Percentiles rank a stretch among this genome's conserved stretches.
phyloP scores from a whole-genome alignment of 2,888 invertebrate genomes.

The Drosophila cyrtoloma region DNA sequence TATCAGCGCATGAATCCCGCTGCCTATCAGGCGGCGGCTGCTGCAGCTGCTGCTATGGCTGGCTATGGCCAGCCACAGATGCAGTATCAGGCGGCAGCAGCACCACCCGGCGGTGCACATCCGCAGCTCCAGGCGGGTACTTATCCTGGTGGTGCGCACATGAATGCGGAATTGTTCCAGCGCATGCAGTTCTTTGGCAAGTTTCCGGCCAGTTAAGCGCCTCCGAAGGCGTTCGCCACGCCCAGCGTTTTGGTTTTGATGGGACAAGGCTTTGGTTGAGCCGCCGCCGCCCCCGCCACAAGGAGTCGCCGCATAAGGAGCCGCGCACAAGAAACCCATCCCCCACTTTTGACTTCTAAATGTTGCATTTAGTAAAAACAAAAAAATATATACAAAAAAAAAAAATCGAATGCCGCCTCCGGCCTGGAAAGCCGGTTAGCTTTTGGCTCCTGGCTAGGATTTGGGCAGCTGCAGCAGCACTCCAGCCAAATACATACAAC shows the following conservation, averaged over 20 bases:
- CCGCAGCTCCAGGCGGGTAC: slow-evolving; percentile 63
- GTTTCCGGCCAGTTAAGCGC: slow-evolving; percentile 79
- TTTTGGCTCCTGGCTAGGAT: slow-evolving; percentile 20
- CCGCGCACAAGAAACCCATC: slow-evolving; percentile 25
- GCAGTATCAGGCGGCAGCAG: slow-evolving; percentile 56
- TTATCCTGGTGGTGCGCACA: slow-evolving; percentile 61
- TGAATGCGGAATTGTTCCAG: slow-evolving; percentile 85
- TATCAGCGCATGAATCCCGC: slow-evolving; percentile 83
- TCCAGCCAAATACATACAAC: background rate
- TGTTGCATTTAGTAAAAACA: slow-evolving; percentile 69
- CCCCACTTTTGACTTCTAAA: slow-evolving; percentile 67
- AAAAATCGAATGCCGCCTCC: slow-evolving; percentile 35
- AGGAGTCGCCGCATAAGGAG: slow-evolving; percentile 18
- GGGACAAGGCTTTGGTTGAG: slow-evolving; percentile 65
- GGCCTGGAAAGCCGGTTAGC: slow-evolving; percentile 72
- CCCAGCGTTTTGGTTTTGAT: slow-evolving; percentile 75
- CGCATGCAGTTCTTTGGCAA: slow-evolving; percentile 85
- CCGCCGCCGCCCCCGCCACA: slow-evolving; percentile 19
- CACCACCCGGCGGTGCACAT: slow-evolving; percentile 46
- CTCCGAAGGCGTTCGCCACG: slow-evolving; percentile 41
- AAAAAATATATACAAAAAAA: background rate
- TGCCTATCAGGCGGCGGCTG: slow-evolving; percentile 68
- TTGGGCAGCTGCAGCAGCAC: slow-evolving; percentile 34
- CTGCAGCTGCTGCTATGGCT: slow-evolving; percentile 59
- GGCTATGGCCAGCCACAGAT: slow-evolving; percentile 65